Evolutionary conservation across 2,797 vertebrate genomes (phyloP), one percentile per base, ranked within the genome.

Genomic region (Triplophysa bombifrons): DNA sequence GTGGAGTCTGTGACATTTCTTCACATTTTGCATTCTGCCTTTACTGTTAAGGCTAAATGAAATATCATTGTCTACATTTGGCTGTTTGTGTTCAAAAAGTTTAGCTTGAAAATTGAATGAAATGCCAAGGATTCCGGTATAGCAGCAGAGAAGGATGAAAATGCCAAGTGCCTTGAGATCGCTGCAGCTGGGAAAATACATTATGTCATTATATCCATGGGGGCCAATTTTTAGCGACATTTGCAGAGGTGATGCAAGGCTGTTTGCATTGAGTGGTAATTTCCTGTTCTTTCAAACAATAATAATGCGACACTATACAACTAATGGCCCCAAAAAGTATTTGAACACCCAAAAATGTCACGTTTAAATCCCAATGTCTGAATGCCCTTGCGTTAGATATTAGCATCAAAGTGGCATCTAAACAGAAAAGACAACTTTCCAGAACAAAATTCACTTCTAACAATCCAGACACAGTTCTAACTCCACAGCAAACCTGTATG

Each of bases 1-100:
- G 12, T 25, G 72, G 77, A 70, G 34, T 72, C 25, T 51, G 30
- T 84, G 84, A 80, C 64, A 80, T 86, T 81, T 76, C 80, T 27
- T 72, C 56, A 27, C 12, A 14, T 19, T 19, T 44, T 65, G 50
- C 67, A 30, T 65, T 71, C 63, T 50, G 69, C 74, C 67, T 53
- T 50, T 55, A 60, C 44, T 19, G 51, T 75, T 73, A 72, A 65
- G 38, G 66, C 64, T 67, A 73, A 72, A 46, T 81, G 64, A 75
- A 81, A 76, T 78, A 70, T 72, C 51, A 48, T 38, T 67, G 67
- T 67, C 74, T 77, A 20, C 1, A 41, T 46, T n/a, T 16, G 4
- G 30, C 27, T 46, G 19, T 66, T 58, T 64, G 27, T 63, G 50
- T 72, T 72, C 19, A n/a, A 53, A 76, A 76, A 63, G 3, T 67